Evolutionary conservation across 2,888 invertebrate genomes (phyloP).

Genomic region (Stratiomys singularior): DNA sequence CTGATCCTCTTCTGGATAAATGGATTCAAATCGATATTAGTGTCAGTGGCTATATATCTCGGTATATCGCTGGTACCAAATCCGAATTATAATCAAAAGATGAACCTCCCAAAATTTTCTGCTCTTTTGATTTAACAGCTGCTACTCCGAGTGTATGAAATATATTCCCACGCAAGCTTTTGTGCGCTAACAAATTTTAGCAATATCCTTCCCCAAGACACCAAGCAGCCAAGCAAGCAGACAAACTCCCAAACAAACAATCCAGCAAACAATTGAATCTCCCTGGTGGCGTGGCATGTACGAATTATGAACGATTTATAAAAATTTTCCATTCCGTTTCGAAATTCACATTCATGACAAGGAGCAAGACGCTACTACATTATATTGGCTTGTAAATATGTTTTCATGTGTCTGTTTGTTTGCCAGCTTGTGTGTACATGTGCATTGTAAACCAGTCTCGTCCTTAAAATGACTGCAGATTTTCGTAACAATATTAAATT

Average conservation of each 20-base stretch:
- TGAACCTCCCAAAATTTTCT: too few species aligned
- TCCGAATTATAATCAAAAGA: too few species aligned
- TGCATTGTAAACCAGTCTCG: conserved; percentile 2
- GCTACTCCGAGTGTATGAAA: too few species aligned
- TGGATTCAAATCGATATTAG: too few species aligned
- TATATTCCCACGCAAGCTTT: background rate
- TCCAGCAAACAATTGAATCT: conserved; percentile 7
- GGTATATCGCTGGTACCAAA: too few species aligned
- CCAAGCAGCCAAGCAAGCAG: background rate
- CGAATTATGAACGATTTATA: conserved; percentile 39
- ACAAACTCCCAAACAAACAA: conserved; percentile 4
- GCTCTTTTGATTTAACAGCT: too few species aligned
- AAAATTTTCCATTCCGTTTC: conserved; percentile 18
- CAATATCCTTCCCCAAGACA: background rate
- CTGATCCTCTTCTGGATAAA: too few species aligned
- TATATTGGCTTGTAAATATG: background rate
- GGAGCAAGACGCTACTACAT: background rate
- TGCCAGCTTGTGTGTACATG: background rate
- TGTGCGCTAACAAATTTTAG: background rate
- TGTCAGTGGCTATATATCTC: too few species aligned
- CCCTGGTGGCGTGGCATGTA: conserved; percentile 20
- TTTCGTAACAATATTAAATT: conserved; percentile 12
- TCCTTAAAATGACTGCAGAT: conserved; percentile 26
- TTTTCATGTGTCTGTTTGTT: background rate
- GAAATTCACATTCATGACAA: conserved; percentile 8